Base-by-base conservation (phyloP, 2,113 vertebrate genomes). In the Echinops telfairi region DNA sequence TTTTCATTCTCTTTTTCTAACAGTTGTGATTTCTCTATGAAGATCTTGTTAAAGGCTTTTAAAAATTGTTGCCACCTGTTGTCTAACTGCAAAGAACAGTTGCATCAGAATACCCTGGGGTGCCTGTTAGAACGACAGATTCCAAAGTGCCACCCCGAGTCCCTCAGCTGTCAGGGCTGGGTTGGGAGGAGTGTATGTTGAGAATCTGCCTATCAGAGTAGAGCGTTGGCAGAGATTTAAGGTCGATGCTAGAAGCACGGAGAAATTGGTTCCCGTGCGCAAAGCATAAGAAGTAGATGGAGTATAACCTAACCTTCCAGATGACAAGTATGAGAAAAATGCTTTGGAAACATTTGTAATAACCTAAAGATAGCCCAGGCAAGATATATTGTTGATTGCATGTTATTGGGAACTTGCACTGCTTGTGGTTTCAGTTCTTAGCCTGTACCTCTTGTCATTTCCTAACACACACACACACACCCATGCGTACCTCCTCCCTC, bases 241-340 rank as follows among this genome's bases (percentile, higher is more conserved):
- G 47, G 58, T 40, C 38, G 70, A 43, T 86, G 0, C 64, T n/a
- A 73, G 20, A 80, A 62, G 22, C 43, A 40, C 40, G 60, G 31
- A 76, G 20, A 76, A 91, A 36, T 80, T 76, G 71, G 38, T 14
- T 66, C 23, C 31, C 86, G 0, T 57, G 33, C 60, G 81, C 23
- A 82, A 22, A 78, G 25, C 76, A 40, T 88, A 91, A 73, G 53
- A 73, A 90, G 47, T 11, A 53, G 86, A 84, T 75, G 29, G 12
- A 91, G 25, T 89, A 7, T 89, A 70, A 75, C 91, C 6, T 89
- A 70, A 75, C 91, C 20, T 87, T 83, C 3, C 40, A 93, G 81
- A 29, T 89, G 71, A 86, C 22, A 94, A 43, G 71, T 85, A 27
- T 31, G 77, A 75, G n/a, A 90, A 91, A 91, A 73, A 75, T 66